These are phyloP conservation scores for Akabosia matsudoensis DNA, from an alignment of 1,140 invertebrate species.

Conservation along the genomic window DNA sequence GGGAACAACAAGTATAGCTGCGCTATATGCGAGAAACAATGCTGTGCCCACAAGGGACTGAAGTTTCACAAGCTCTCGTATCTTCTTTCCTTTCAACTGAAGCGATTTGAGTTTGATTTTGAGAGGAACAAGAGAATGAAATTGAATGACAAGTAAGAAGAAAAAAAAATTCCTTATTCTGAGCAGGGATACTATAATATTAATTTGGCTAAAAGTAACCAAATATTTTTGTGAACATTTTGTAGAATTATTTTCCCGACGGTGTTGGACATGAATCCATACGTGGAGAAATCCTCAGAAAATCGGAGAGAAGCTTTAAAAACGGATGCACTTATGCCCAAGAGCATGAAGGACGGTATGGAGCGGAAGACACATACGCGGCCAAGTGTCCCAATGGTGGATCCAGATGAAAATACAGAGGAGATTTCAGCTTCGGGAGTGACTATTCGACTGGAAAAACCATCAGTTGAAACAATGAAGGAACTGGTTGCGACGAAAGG, in stretches of 20 bases:
- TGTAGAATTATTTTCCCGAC: slow-evolving; percentile 80
- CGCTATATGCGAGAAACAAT: slow-evolving; percentile 82
- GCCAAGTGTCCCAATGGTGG: slow-evolving; percentile 7
- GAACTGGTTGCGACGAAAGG: slow-evolving; percentile 56
- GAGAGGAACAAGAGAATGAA: slow-evolving; percentile 81
- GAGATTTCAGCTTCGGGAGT: not conserved
- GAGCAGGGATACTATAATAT: not conserved
- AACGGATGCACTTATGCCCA: not conserved
- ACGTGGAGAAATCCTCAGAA: slow-evolving; percentile 56
- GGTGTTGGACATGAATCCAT: slow-evolving; percentile 74
- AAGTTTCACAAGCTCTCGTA: slow-evolving; percentile 87
- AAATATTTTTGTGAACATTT: too few relatives aligned
- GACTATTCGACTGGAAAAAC: not conserved
- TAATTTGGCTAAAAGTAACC: not conserved
- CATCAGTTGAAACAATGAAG: slow-evolving; percentile 38
- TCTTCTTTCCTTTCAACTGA: slow-evolving; percentile 80
- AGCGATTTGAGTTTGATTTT: slow-evolving; percentile 89
- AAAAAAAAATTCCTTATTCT: too few relatives aligned
- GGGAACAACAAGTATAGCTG: slow-evolving; percentile 88
- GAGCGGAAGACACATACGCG: slow-evolving; percentile 10
- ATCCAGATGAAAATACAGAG: not conserved
- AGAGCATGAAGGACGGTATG: not conserved
- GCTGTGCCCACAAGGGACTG: slow-evolving; percentile 86
- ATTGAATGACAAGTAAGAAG: slow-evolving; percentile 78
- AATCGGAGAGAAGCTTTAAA: not conserved